Percentiles rank a stretch among this genome's conserved stretches.
Evolutionary conservation across 2,888 invertebrate genomes (phyloP).

Genomic region (Geotrupes spiniger): DNA sequence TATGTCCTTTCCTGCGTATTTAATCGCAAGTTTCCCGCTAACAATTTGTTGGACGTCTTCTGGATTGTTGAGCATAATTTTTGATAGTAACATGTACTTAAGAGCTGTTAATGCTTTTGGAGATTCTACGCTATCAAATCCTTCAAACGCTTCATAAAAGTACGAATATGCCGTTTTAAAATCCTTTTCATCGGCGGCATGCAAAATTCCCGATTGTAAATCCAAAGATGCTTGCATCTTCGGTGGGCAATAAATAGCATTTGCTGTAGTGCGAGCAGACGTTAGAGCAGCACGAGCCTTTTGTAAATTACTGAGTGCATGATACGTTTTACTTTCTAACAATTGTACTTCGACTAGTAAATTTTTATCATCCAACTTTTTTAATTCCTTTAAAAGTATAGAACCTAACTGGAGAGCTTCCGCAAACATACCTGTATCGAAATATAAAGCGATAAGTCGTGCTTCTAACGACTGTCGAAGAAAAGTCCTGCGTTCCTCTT

Average conservation of each 20-base stretch:
- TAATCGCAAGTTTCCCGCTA: constrained; percentile 94
- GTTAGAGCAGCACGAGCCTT: constrained; percentile 96
- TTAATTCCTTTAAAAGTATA: constrained; percentile 88
- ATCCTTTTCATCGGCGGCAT: constrained; percentile 99
- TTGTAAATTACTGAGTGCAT: constrained; percentile 94
- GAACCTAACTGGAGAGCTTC: constrained; percentile 84
- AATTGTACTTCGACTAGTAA: constrained; percentile 96
- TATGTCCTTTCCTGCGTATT: constrained; percentile 92
- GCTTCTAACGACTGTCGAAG: constrained; percentile 94
- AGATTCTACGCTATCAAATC: constrained; percentile 93
- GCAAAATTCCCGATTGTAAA: constrained; percentile 95
- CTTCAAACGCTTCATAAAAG: constrained; percentile 99
- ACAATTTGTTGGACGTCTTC: constrained; percentile 95
- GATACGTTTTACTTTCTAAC: constrained; percentile 97
- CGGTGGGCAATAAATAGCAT: constrained; percentile 98
- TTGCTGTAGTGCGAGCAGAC: constrained; percentile 98
- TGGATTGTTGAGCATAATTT: constrained; percentile 96
- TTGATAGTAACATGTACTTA: constrained; percentile 98
- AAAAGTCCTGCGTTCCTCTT: constrained; percentile 95
- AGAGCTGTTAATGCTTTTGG: constrained; percentile 90
- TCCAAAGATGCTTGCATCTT: constrained; percentile 98
- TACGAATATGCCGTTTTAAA: constrained; percentile 99
- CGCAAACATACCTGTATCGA: constrained; percentile 85
- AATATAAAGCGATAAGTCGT: constrained; percentile 90
- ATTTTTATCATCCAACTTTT: constrained; percentile 99